phyloP scores from a whole-genome alignment of 2,113 vertebrate genomes.

The Ramphastos sulfuratus region DNA sequence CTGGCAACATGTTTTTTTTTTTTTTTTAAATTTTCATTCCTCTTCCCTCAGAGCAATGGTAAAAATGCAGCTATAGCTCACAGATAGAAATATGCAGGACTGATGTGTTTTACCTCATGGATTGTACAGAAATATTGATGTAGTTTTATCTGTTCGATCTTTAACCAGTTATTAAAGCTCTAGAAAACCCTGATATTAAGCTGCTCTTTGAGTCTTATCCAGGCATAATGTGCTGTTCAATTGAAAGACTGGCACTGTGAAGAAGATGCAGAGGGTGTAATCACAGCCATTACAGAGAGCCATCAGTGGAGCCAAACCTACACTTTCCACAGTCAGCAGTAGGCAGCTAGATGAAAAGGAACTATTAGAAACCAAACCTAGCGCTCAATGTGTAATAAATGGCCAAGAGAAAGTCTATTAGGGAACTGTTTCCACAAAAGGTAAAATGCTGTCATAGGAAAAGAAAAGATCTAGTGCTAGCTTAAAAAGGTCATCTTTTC shows the following conservation, averaged over 20 bases:
- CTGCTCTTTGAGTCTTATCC: slow-evolving; percentile 78
- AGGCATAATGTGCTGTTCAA: slow-evolving; percentile 74
- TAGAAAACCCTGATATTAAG: slow-evolving; percentile 79
- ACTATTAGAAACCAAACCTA: slow-evolving; percentile 72
- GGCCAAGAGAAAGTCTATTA: slow-evolving; percentile 66
- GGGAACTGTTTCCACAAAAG: slow-evolving; percentile 34
- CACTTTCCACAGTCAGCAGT: slow-evolving; percentile 77
- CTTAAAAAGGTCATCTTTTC: slow-evolving; percentile 55
- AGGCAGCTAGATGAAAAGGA: slow-evolving; percentile 75
- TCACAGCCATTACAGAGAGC: slow-evolving; percentile 77
- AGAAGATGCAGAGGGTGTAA: slow-evolving; percentile 78
- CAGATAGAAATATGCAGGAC: not conserved
- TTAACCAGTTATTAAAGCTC: slow-evolving; percentile 76
- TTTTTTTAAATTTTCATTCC: not conserved
- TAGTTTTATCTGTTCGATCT: slow-evolving; percentile 69
- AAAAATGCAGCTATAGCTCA: slow-evolving; percentile 57
- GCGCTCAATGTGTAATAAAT: slow-evolving; percentile 63
- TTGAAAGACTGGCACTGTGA: slow-evolving; percentile 76
- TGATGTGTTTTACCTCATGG: slow-evolving; percentile 56
- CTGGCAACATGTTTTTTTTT: not conserved
- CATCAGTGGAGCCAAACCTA: slow-evolving; percentile 75
- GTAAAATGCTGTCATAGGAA: slow-evolving; percentile 36
- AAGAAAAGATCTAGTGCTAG: not conserved
- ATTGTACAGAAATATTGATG: slow-evolving; percentile 62
- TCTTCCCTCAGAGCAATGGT: not conserved